Evolutionary conservation across 2,888 invertebrate genomes (phyloP).

Genomic region (Hirtodrosophila histrioides): DNA sequence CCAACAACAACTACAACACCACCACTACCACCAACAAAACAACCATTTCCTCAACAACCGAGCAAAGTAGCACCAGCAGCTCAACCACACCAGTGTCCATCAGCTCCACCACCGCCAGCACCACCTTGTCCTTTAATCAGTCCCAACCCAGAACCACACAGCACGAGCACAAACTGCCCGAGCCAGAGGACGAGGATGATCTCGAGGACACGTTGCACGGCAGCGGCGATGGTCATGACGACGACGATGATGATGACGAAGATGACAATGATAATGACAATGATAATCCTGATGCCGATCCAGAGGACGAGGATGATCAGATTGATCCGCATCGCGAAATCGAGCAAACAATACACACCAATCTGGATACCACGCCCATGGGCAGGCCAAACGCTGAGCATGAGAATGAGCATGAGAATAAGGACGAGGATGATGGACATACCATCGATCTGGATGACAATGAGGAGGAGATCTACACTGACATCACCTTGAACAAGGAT

Average conservation of each 20-base stretch:
- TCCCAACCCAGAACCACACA: slow-evolving; percentile 10
- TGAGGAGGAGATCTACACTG: slow-evolving; percentile 44
- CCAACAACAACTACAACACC: slow-evolving; percentile 20
- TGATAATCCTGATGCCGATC: slow-evolving; percentile 22
- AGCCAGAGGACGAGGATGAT: slow-evolving; percentile 20
- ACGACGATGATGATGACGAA: slow-evolving; percentile 38
- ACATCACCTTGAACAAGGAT: slow-evolving; percentile 52
- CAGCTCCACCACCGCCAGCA: slow-evolving; percentile 18
- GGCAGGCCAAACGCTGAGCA: too few relatives aligned
- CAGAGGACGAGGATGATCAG: slow-evolving; percentile 29
- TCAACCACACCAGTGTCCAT: slow-evolving; percentile 13
- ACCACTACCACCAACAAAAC: slow-evolving; percentile 17
- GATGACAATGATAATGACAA: slow-evolving; percentile 41
- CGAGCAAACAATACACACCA: not conserved
- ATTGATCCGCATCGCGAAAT: slow-evolving; percentile 13
- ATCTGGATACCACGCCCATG: not conserved
- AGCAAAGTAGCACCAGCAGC: slow-evolving; percentile 16
- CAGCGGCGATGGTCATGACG: slow-evolving; percentile 45
- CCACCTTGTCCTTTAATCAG: slow-evolving; percentile 13
- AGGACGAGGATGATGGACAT: slow-evolving; percentile 13
- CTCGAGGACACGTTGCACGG: slow-evolving; percentile 32
- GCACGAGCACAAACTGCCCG: slow-evolving; percentile 5
- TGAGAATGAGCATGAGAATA: not conserved
- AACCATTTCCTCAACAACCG: slow-evolving; percentile 10
- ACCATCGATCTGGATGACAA: slow-evolving; percentile 25